These are phyloP conservation scores for Ageneiosus marmoratus DNA, from an alignment of 2,113 vertebrate species.

Conservation along the genomic window DNA sequence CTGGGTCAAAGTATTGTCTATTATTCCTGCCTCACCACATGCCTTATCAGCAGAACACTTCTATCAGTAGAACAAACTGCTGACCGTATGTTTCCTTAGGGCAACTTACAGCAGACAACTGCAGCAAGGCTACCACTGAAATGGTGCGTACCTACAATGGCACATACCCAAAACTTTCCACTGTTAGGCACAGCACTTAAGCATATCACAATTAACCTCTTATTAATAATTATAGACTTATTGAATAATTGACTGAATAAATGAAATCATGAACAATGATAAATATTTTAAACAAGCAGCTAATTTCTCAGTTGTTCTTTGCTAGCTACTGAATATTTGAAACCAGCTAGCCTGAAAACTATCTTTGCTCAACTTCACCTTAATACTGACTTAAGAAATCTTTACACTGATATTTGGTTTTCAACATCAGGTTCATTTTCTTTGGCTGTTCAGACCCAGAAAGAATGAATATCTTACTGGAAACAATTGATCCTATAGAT, in stretches of 20 bases:
- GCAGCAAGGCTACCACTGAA: background rate
- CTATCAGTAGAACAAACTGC: background rate
- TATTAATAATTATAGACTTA: no score
- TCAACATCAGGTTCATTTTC: background rate
- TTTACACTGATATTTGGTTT: background rate
- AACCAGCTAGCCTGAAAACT: no score
- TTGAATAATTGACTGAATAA: no score
- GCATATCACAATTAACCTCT: background rate
- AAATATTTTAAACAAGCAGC: background rate
- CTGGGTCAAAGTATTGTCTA: background rate
- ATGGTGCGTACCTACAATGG: no score
- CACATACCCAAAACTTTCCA: background rate
- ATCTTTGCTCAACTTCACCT: no score
- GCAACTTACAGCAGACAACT: background rate
- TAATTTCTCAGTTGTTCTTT: background rate
- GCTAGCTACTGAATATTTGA: no score
- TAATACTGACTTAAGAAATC: background rate
- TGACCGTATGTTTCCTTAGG: background rate
- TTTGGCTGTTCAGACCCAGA: background rate
- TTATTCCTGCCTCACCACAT: background rate
- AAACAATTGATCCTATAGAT: background rate
- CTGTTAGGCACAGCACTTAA: background rate
- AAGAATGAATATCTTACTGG: background rate
- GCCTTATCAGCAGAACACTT: background rate
- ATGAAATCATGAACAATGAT: background rate